A percentile compares a stretch with the other conserved stretches of the same genome.
phyloP scores from a whole-genome alignment of 2,888 invertebrate genomes.

The Ceratothoa steindachneri region DNA sequence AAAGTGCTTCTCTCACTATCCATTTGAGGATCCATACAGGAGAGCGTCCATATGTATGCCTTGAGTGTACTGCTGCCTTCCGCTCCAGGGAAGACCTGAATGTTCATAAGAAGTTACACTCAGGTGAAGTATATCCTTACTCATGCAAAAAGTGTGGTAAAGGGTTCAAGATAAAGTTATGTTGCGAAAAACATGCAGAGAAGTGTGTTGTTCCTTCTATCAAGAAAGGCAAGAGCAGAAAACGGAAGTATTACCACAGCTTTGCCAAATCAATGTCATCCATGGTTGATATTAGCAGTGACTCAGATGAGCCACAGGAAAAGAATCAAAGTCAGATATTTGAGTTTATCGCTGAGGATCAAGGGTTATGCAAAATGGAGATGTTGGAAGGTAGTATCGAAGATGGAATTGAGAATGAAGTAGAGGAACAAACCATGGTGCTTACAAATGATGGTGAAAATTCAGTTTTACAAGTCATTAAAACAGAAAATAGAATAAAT shows the following conservation, averaged over 20 bases:
- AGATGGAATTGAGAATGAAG: background rate
- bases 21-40: slow-evolving; percentile 42
- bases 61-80: slow-evolving; percentile 39
- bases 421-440: background rate
- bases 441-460: background rate
- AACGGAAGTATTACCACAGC: too few species aligned
- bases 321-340: background rate
- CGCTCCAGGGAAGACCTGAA: slow-evolving; percentile 41
- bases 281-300: too few species aligned
- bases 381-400: slow-evolving; percentile 2
- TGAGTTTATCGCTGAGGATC: background rate
- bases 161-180: slow-evolving; percentile 44
- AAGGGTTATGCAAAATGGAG: background rate
- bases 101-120: slow-evolving; percentile 39
- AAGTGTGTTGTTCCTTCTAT: slow-evolving; percentile 38
- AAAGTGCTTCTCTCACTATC: slow-evolving; percentile 37
- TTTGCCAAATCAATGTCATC: too few species aligned
- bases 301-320: background rate
- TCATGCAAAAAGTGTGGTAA: slow-evolving; percentile 31
- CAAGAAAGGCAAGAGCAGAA: too few species aligned
- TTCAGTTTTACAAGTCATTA: background rate
- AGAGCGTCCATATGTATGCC: slow-evolving; percentile 41
- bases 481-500: too few species aligned
- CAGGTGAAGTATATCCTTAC: slow-evolving; percentile 33
- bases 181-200: slow-evolving; percentile 42